Evolutionary conservation across 2,797 vertebrate genomes (phyloP), one percentile per base, ranked within the genome.

Genomic region (Myotis planiceps): DNA sequence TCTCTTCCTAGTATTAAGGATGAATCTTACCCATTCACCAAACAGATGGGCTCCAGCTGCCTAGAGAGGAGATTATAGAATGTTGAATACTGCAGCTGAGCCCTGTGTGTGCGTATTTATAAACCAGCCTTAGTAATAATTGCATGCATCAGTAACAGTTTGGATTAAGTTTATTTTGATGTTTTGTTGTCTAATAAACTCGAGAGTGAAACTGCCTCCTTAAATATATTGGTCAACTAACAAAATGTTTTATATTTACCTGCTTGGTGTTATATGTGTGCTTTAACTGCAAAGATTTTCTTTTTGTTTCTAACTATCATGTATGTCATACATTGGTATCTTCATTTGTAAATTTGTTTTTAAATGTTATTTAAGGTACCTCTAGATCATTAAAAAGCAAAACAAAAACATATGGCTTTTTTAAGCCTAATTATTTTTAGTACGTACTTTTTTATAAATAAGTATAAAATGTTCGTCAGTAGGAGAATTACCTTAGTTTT

Each of bases 141-240:
- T 88, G 58, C 89, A 91, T 95, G 78, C 51, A 12, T 87, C 25
- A 76, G 55, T 88, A 92, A 90, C 27, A 90, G 49, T 93, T 96
- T 88, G 80, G 34, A 51, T 63, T 84, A 66, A 75, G 60, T 92
- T 95, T 82, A 53, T 92, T 85, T 93, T 95, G 80, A 69, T 95
- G 34, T 83, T 84, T 80, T 93, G 45, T 93, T 93, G 49, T 83
- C 12, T 93, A 42, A 79, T 93, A 87, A 97, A 90, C 49, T 95
- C 55, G 81, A 92, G 49, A 34, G 14, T 84, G 63, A 92, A 72
- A 82, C 16, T 72, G 4, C 37, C 51, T 86, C 32, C 47, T 95
- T 90, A 90, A 96, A 80, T 80, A 79, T 80, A 83, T 75, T 92
- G 71, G 68, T 89, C 55, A 94, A n/a, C 75, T 97, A 96, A 92